Conservation (phyloP, 2,113 vertebrate species). For the Malurus alboscapulatus region DNA sequence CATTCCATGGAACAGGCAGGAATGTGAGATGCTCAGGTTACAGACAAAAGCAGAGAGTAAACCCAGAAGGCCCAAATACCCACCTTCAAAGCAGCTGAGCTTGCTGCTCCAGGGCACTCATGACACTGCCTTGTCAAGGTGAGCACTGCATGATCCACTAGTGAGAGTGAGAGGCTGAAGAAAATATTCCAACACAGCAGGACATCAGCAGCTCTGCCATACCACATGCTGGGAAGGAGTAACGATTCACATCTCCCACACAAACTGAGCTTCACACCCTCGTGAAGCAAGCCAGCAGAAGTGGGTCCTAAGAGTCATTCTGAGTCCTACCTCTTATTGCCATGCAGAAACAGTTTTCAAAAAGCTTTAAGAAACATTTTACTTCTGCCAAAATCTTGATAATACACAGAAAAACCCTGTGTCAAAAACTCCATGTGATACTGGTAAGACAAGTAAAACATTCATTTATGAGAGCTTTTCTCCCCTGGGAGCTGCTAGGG, state of each 20-base stretch:
- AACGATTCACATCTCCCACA: background rate
- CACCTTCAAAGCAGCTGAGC: background rate
- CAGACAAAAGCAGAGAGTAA: background rate
- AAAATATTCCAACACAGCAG: background rate
- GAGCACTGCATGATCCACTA: background rate
- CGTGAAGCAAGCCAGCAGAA: background rate
- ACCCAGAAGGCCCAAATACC: background rate
- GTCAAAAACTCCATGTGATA: background rate
- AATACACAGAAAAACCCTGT: background rate
- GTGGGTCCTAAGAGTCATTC: background rate
- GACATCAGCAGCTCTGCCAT: background rate
- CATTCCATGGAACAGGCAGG: background rate
- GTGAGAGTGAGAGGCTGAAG: background rate
- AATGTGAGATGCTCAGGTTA: background rate
- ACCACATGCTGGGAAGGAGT: background rate
- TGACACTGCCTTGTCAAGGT: background rate
- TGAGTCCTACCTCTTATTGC: background rate
- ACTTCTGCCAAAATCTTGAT: background rate
- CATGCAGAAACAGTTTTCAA: background rate
- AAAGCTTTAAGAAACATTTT: background rate
- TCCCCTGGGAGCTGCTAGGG: background rate
- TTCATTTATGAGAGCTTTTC: background rate
- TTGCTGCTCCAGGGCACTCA: background rate
- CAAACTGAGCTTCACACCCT: background rate
- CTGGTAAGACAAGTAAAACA: background rate